Percentiles rank a stretch among this genome's conserved stretches.
These are phyloP conservation scores for Smutsia temminckii DNA, from an alignment of 2,797 vertebrate genomes.

Conservation along the genomic window DNA sequence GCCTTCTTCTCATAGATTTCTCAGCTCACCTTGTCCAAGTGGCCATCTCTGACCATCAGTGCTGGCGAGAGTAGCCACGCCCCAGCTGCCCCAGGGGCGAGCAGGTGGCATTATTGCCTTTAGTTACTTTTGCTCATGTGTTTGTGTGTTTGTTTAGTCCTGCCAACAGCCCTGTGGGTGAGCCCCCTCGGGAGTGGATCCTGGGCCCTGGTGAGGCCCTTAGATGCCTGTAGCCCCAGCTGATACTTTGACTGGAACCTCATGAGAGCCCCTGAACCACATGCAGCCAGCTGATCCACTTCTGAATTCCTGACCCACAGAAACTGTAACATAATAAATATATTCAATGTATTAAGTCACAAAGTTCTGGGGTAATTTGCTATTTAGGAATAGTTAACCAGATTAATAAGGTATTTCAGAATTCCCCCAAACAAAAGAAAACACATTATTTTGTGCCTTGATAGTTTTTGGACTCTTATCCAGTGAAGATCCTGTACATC, in stretches of 20 bases:
- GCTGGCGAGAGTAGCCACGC: too few species aligned
- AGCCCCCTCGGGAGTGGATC: neutral
- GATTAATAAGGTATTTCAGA: neutral
- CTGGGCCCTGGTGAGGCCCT: neutral
- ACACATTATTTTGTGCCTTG: neutral
- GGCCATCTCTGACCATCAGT: neutral
- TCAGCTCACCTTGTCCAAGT: neutral
- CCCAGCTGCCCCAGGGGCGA: accelerated
- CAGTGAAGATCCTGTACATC: neutral
- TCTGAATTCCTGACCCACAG: neutral
- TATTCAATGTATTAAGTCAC: neutral
- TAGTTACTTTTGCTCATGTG: neutral
- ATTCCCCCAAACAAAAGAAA: neutral
- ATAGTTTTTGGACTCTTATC: neutral
- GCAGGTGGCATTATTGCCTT: accelerated
- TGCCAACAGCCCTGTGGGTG: accelerated
- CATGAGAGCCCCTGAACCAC: neutral
- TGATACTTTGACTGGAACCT: neutral
- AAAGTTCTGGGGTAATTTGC: neutral
- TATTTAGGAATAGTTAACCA: neutral
- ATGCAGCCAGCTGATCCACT: neutral
- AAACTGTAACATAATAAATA: neutral
- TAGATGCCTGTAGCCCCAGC: neutral
- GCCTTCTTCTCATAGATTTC: neutral
- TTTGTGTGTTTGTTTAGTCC: neutral